A percentile compares a stretch with the other conserved stretches of the same genome.
Conservation (phyloP, 2,797 vertebrate genomes). For the Myotis pilosus region DNA sequence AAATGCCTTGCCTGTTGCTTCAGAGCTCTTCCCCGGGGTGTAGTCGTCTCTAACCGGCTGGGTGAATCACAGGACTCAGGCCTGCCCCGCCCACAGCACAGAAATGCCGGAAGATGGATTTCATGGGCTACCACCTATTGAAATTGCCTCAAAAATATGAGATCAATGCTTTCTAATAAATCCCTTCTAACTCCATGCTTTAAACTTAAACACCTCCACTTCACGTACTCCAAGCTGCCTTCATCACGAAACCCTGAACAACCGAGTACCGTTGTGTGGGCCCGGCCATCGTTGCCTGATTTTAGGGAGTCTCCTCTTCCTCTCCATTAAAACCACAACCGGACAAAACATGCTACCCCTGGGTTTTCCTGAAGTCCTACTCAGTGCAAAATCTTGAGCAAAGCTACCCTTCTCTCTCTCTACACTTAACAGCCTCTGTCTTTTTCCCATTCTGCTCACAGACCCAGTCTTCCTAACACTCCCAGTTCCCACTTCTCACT, state of each 20-base stretch:
- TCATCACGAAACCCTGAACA: not conserved
- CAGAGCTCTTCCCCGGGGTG: not conserved
- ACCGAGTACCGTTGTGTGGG: not conserved
- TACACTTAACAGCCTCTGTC: not conserved
- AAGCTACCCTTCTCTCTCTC: not conserved
- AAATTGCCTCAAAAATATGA: not conserved
- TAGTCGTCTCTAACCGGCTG: not conserved
- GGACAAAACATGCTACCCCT: not conserved
- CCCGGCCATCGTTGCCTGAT: rapidly evolving
- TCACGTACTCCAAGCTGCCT: not conserved
- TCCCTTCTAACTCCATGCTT: not conserved
- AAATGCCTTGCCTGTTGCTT: not conserved
- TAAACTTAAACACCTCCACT: not conserved
- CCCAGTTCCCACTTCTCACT: not conserved
- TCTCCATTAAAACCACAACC: not conserved
- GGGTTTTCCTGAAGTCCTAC: not conserved
- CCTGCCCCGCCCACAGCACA: not conserved
- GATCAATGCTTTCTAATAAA: not conserved
- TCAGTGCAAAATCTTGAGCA: not conserved
- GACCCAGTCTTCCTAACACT: not conserved
- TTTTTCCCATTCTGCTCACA: not conserved
- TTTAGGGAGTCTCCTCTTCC: not conserved
- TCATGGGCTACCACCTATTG: not conserved
- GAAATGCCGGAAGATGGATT: not conserved
- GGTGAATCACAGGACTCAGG: rapidly evolving